Conservation (phyloP, 2,797 vertebrate species). For the Peromyscus nudipes region DNA sequence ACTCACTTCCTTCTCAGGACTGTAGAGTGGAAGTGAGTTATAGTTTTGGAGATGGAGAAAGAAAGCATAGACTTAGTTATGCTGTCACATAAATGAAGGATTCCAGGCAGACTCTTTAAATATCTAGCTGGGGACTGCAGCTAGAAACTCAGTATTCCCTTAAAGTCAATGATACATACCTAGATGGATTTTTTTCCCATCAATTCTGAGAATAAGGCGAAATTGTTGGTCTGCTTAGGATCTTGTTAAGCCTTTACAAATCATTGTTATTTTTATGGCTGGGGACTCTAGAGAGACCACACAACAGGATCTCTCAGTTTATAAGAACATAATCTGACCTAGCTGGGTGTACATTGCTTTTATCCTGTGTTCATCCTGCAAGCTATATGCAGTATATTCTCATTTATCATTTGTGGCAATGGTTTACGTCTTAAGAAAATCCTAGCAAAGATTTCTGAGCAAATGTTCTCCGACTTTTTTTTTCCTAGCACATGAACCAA, state of each 20-base stretch:
- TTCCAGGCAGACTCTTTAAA: not conserved
- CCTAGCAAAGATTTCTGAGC: not conserved
- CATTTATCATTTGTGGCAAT: not conserved
- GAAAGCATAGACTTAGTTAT: not conserved
- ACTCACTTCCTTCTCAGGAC: not conserved
- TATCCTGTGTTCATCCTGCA: not conserved
- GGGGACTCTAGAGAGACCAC: no score
- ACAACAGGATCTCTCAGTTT: rapidly evolving
- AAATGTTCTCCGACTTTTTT: not conserved
- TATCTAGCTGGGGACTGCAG: not conserved
- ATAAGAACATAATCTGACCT: not conserved
- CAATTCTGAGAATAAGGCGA: not conserved
- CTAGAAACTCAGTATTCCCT: not conserved
- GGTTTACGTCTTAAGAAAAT: not conserved
- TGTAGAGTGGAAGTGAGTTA: not conserved
- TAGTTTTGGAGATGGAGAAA: not conserved
- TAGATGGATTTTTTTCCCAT: not conserved
- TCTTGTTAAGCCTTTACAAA: not conserved
- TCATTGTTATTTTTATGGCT: not conserved
- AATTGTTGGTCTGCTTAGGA: not conserved
- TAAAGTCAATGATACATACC: not conserved
- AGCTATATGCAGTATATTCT: not conserved
- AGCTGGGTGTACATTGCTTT: not conserved
- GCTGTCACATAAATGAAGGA: not conserved
- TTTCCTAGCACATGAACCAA: not conserved